A percentile compares a stretch with the other conserved stretches of the same genome.
These are phyloP conservation scores for Lordiphosa andalusiaca DNA, from an alignment of 2,888 invertebrate genomes.

Conservation along the genomic window DNA sequence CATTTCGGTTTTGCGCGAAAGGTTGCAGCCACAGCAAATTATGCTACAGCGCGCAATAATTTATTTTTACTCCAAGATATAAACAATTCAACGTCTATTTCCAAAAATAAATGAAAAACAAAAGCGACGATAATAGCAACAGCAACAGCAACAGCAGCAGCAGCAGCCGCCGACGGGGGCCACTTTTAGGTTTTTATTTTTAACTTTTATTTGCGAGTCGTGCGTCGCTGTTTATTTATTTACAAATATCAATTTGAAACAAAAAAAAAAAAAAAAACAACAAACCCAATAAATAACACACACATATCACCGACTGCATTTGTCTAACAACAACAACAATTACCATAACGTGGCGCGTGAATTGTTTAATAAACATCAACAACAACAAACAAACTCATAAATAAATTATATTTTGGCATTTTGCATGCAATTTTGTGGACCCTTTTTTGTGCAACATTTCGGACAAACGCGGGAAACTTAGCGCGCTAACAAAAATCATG, in stretches of 20 bases:
- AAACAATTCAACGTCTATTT: conserved; percentile 68
- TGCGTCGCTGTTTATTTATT: conserved; percentile 36
- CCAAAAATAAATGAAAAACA: conserved; percentile 61
- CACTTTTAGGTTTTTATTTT: conserved; percentile 57
- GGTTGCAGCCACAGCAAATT: conserved; percentile 30
- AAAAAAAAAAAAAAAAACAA: conserved; percentile 9
- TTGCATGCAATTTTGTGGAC: no score
- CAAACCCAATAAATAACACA: conserved; percentile 10
- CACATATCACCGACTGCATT: conserved; percentile 30
- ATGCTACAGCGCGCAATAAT: conserved; percentile 51
- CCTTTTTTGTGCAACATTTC: no score
- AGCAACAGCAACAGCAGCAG: conserved; percentile 33
- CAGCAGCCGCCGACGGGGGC: conserved; percentile 47
- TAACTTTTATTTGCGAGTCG: conserved; percentile 41
- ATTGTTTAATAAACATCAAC: conserved; percentile 11
- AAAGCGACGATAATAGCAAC: conserved; percentile 34
- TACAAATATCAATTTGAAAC: conserved; percentile 32
- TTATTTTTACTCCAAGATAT: conserved; percentile 73
- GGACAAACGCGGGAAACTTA: no score
- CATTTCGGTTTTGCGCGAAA: conserved; percentile 15
- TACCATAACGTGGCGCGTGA: conserved; percentile 12
- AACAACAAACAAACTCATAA: background rate
- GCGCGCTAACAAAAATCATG: no score
- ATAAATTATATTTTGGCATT: background rate
- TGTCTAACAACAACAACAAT: conserved; percentile 19